Base-by-base conservation (phyloP, 2,113 vertebrate genomes). In the Sporophila hypoxantha region DNA sequence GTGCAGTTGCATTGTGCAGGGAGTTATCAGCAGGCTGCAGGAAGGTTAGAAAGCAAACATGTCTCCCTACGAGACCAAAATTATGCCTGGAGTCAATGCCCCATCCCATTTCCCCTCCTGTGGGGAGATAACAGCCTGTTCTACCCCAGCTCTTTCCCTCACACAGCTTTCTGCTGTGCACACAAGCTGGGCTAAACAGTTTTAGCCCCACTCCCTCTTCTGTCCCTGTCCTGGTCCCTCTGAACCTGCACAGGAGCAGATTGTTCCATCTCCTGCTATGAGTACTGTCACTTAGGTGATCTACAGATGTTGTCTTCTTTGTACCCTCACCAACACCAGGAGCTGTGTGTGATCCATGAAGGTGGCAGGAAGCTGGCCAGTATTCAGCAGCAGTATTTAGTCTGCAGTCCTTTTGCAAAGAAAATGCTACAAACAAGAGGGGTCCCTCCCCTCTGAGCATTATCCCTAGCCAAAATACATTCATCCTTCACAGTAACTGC, bases 31-130 rank as follows among this genome's bases (percentile, higher is more conserved):
- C 87, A 89, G 59, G 47, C 79, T 75, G 85, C 91, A 94, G 66
- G 66, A 83, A 65, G 61, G 69, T 57, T 64, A 86, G 70, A 92
- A 93, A 93, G 82, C 91, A 95, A 93, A 91, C 77, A 78, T 29
- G 21, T 42, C 44, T 85, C 79, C 30, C 55, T 44, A 20, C 0
- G 0, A 89, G 37, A 61, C 60, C 4, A 0, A 80, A 76, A 52
- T 67, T 49, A 74, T 77, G 59, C 14, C 61, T 32, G 19, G 52
- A 85, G 69, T 39, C 56, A 68, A 68, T 92, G 59, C 79, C 89
- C 73, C 22, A 19, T 39, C 65, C 68, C 7, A 3, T 41, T 90
- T 85, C 62, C 76, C 76, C 65, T 85, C 80, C 55, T 17, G 7
- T 12, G 50, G 55, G 36, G 12, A 89, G 73, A 30, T 46, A 90